phyloP scores from a whole-genome alignment of 1,140 invertebrate species.

The Pentalonia nigronervosa region DNA sequence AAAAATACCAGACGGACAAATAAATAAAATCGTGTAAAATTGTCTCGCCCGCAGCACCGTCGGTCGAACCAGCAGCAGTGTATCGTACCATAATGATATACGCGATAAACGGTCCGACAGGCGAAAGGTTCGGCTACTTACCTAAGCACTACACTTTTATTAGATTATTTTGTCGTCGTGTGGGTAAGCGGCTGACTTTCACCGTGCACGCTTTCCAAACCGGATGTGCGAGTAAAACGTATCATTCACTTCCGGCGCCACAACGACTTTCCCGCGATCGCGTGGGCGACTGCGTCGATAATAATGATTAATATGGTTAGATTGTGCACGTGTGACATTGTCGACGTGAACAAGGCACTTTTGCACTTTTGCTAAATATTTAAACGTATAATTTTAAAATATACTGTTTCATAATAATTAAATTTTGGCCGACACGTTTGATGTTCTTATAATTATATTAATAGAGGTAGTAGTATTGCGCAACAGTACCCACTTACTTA shows the following conservation, averaged over 20 bases:
- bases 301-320: not conserved
- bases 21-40: not conserved
- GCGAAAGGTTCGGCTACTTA: not conserved
- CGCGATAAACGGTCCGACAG: not conserved
- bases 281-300: not conserved
- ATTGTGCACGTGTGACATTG: not conserved
- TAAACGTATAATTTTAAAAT: too few species aligned
- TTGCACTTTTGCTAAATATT: too few species aligned
- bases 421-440: too few species aligned
- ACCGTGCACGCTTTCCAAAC: constrained; percentile 51
- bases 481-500: too few species aligned
- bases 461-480: too few species aligned
- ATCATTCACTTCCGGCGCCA: not conserved
- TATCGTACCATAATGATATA: not conserved
- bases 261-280: too few species aligned
- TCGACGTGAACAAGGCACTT: not conserved
- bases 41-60: not conserved
- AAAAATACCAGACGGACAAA: not conserved
- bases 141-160: not conserved
- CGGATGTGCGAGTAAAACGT: constrained; percentile 6
- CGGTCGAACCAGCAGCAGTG: not conserved
- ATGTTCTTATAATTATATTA: too few species aligned
- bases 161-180: not conserved
- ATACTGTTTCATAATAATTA: too few species aligned
- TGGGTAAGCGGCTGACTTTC: not conserved